A percentile compares a stretch with the other conserved stretches of the same genome.
phyloP scores from a whole-genome alignment of 2,113 vertebrate species.

The Ciconia maguari region DNA sequence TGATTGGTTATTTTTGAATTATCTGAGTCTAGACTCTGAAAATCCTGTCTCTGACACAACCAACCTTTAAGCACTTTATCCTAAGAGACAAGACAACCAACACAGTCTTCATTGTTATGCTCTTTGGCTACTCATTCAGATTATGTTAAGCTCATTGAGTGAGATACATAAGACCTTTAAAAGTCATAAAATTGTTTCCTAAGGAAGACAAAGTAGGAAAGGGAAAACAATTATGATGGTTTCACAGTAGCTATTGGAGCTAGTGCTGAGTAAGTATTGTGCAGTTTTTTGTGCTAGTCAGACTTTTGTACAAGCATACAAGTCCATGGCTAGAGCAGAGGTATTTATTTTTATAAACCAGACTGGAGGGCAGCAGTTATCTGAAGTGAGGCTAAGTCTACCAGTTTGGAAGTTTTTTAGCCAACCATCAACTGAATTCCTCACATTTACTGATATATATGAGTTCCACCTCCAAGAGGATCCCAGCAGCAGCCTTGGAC shows the following conservation, averaged over 20 bases:
- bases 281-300: background rate
- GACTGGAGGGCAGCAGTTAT: background rate
- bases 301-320: background rate
- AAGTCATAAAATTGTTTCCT: background rate
- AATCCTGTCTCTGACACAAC: background rate
- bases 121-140: background rate
- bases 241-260: background rate
- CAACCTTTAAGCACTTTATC: background rate
- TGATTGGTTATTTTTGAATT: background rate
- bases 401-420: background rate
- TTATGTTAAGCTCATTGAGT: background rate
- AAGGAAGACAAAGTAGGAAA: background rate
- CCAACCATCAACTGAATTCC: background rate
- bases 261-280: background rate
- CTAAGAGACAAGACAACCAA: background rate
- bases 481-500: background rate
- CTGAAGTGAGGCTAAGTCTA: background rate
- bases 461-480: background rate
- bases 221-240: background rate
- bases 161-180: background rate
- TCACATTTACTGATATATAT: background rate
- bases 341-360: background rate
- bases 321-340: fast-evolving
- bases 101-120: background rate
- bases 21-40: background rate